A percentile compares a stretch with the other conserved stretches of the same genome.
Conservation (phyloP, 2,888 invertebrate species). For the Flexamia atlantica region DNA sequence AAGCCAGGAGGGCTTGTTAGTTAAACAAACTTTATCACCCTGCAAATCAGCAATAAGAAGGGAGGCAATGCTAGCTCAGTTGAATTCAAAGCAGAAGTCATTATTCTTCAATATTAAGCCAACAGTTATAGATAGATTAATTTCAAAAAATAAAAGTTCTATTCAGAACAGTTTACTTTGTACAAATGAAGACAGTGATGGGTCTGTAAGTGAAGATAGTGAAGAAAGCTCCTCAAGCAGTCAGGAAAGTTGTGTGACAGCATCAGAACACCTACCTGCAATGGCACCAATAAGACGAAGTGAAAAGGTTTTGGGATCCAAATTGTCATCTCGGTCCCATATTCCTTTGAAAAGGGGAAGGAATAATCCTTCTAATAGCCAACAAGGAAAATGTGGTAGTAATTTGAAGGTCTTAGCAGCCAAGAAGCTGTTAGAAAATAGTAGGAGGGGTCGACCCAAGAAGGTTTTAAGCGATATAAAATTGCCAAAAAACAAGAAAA, state of each 20-base stretch:
- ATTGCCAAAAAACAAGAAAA: not conserved
- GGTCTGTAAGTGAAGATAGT: slow-evolving; percentile 48
- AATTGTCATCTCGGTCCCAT: slow-evolving; percentile 20
- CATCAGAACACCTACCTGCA: not conserved
- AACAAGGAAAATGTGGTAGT: not conserved
- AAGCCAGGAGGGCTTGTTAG: slow-evolving; percentile 9
- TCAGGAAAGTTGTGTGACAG: slow-evolving; percentile 11
- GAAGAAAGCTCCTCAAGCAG: slow-evolving; percentile 52
- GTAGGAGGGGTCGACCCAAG: slow-evolving; percentile 2
- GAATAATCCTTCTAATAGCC: not conserved
- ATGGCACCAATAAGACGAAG: slow-evolving; percentile 49
- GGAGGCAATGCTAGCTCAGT: slow-evolving; percentile 63
- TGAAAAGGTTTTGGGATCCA: slow-evolving; percentile 33
- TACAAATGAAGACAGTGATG: slow-evolving; percentile 49
- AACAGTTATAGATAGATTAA: slow-evolving; percentile 67
- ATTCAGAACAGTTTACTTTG: slow-evolving; percentile 55
- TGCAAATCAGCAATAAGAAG: slow-evolving; percentile 36
- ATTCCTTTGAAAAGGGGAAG: slow-evolving; percentile 14
- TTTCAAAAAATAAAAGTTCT: slow-evolving; percentile 67
- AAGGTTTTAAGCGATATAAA: not conserved
- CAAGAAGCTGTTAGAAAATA: slow-evolving; percentile 25
- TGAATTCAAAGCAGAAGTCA: slow-evolving; percentile 62
- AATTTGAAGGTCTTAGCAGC: not conserved
- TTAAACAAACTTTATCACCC: not conserved
- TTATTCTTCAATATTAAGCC: slow-evolving; percentile 64